phyloP scores from a whole-genome alignment of 2,888 invertebrate species.

The Phania funesta region DNA sequence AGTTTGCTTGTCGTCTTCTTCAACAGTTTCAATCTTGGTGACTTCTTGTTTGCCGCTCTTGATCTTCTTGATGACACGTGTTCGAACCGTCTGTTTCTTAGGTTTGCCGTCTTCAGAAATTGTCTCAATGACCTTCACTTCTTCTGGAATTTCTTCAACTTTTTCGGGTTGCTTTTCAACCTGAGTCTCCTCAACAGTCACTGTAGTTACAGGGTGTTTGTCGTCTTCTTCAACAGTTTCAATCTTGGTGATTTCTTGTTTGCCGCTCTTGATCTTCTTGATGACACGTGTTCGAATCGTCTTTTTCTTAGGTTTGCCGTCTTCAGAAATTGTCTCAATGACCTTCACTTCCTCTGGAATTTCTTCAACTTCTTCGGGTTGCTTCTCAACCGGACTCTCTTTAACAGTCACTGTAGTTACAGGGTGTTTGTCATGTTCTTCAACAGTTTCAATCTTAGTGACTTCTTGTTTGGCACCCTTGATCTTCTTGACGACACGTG shows the following conservation, averaged over 20 bases:
- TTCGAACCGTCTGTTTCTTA: constrained; percentile 3
- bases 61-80: constrained; percentile 8
- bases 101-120: constrained; percentile 5
- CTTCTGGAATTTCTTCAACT: constrained; percentile 1
- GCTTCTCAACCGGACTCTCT: not conserved
- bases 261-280: constrained; percentile 31
- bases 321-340: constrained; percentile 67
- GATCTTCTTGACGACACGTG: constrained; percentile 7
- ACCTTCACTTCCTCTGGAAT: constrained; percentile 66
- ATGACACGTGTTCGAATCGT: constrained; percentile 58
- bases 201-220: constrained; percentile 13
- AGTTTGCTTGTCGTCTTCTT: constrained; percentile 10
- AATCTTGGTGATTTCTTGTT: constrained; percentile 17
- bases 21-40: constrained; percentile 10
- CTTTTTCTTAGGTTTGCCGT: constrained; percentile 60
- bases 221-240: constrained; percentile 19
- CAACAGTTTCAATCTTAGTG: constrained; percentile 17
- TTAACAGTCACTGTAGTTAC: constrained; percentile 4
- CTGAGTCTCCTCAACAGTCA: not conserved
- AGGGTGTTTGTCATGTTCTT: constrained; percentile 8
- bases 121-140: constrained; percentile 1
- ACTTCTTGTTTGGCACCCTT: constrained; percentile 26
- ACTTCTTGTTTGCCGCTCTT: constrained; percentile 14
- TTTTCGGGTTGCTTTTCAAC: not conserved
- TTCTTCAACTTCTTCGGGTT: not conserved